A percentile compares a stretch with the other conserved stretches of the same genome.
Conservation (phyloP, 2,888 invertebrate genomes). For the Athalia circularis region DNA sequence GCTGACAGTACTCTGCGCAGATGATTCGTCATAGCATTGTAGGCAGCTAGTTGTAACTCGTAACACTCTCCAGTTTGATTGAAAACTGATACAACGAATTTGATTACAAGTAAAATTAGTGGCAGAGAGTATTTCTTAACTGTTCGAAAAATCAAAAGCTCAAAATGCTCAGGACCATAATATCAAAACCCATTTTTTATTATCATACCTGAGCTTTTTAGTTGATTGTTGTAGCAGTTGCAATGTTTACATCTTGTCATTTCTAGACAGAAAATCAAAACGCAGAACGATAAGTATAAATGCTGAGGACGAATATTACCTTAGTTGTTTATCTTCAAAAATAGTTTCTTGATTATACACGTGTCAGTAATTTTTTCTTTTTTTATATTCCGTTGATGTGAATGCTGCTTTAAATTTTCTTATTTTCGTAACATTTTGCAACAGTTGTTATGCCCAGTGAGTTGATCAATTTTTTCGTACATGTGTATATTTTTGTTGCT, state of each 20-base stretch:
- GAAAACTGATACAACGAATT: slow-evolving; percentile 56
- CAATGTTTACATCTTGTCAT: slow-evolving; percentile 50
- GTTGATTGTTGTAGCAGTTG: slow-evolving; percentile 47
- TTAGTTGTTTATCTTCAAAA: no score
- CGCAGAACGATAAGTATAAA: no score
- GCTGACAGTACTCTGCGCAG: slow-evolving; percentile 67
- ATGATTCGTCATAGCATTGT: slow-evolving; percentile 69
- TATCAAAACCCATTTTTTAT: neutral
- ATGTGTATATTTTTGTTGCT: no score
- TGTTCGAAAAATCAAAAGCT: slow-evolving; percentile 5
- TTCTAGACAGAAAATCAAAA: slow-evolving; percentile 49
- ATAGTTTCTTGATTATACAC: no score
- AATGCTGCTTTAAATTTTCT: no score
- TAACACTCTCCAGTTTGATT: slow-evolving; percentile 69
- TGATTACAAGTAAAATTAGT: neutral
- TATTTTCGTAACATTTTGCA: no score
- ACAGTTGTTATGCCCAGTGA: no score
- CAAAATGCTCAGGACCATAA: no score
- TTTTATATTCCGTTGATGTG: no score
- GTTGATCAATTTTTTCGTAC: no score
- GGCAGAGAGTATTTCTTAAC: slow-evolving; percentile 3
- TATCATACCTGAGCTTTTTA: slow-evolving; percentile 61
- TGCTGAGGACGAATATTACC: no score
- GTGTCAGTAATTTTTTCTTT: no score
- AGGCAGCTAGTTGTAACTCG: slow-evolving; percentile 65